A percentile compares a stretch with the other conserved stretches of the same genome.
These are phyloP conservation scores for Drosophila prosaltans DNA, from an alignment of 1,140 invertebrate species.

Conservation along the genomic window DNA sequence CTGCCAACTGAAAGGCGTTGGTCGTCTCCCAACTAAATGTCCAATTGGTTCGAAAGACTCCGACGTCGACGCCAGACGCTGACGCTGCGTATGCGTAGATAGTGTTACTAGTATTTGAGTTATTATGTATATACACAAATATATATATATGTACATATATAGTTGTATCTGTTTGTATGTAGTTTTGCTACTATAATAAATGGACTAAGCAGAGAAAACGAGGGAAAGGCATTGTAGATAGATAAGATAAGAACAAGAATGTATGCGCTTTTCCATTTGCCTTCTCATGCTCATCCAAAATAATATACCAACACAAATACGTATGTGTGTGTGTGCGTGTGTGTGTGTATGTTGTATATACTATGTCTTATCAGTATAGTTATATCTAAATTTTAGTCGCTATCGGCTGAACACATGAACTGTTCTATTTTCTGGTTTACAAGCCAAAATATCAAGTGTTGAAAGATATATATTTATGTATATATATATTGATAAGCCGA, in stretches of 20 bases:
- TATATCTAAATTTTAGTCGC: constrained; percentile 17
- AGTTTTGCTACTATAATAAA: constrained; percentile 3
- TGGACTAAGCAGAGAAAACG: not conserved
- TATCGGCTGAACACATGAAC: not conserved
- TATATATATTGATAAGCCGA: not conserved
- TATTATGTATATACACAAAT: not conserved
- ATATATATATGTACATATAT: not conserved
- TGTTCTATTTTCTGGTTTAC: constrained; percentile 16
- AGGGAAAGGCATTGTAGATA: not conserved
- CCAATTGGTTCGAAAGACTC: constrained; percentile 38
- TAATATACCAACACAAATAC: not conserved
- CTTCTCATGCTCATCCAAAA: constrained; percentile 4
- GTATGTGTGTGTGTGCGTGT: not conserved
- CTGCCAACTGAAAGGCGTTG: constrained; percentile 57
- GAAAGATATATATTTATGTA: not conserved
- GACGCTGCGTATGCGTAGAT: not conserved
- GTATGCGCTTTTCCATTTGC: not conserved
- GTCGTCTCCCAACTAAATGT: constrained; percentile 28
- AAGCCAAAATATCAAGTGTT: constrained; percentile 11
- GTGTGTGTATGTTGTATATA: not conserved
- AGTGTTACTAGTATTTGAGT: constrained; percentile 11
- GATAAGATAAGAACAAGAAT: constrained; percentile 3
- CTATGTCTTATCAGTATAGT: not conserved
- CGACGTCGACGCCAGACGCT: constrained; percentile 22
- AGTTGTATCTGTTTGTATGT: not conserved